Conservation (phyloP, 2,888 invertebrate genomes). For the Synanthedon myopaeformis region DNA sequence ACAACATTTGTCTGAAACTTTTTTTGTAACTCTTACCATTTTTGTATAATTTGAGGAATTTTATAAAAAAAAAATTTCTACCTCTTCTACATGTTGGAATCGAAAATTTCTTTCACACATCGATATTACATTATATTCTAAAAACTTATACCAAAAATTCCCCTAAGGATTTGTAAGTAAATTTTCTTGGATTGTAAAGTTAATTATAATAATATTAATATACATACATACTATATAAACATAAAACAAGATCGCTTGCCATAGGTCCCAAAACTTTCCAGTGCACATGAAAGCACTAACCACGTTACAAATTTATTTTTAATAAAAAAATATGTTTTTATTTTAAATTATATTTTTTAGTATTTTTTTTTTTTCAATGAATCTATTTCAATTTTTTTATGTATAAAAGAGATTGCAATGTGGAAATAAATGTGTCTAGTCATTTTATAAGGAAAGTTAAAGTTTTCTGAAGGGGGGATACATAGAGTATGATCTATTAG, state of each 20-base stretch:
- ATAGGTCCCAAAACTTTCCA: conserved; percentile 23
- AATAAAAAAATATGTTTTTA: conserved; percentile 1
- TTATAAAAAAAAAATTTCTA: no score
- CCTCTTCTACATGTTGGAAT: no score
- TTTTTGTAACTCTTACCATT: no score
- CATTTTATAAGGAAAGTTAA: conserved; percentile 43
- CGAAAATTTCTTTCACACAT: no score
- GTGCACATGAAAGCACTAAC: conserved; percentile 17
- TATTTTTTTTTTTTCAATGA: conserved; percentile 7
- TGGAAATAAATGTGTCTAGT: conserved; percentile 43
- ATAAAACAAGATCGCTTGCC: conserved; percentile 29
- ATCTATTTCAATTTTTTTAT: conserved; percentile 11
- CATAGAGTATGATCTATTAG: conserved; percentile 53
- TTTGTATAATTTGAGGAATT: no score
- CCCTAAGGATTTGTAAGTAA: no score
- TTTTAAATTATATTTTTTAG: conserved; percentile 5
- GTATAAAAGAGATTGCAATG: conserved; percentile 43
- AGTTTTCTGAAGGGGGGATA: conserved; percentile 41
- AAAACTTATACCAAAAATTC: no score
- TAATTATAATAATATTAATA: conserved; percentile 6
- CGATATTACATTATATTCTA: no score
- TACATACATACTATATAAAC: conserved; percentile 2
- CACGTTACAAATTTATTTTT: conserved; percentile 9
- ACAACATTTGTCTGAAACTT: no score
- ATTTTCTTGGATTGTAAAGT: conserved; percentile 1